Evolutionary conservation across 2,888 invertebrate genomes (phyloP), one percentile per base, ranked within the genome.

Genomic region (Pogonocherus hispidulus): DNA sequence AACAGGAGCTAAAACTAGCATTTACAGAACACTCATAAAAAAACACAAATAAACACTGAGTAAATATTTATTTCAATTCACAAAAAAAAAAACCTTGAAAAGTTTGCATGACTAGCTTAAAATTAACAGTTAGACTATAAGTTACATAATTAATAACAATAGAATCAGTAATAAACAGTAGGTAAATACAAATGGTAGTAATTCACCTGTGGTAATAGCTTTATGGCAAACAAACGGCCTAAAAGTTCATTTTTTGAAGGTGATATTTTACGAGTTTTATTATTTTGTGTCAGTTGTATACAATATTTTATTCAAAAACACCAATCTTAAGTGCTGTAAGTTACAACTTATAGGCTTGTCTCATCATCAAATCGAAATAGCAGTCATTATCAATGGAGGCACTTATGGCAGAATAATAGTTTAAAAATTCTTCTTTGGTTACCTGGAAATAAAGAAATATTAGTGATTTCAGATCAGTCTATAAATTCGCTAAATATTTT

Each of bases 321-420:
- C 8, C n/a, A 27, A 4, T 1, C 5, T 41, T 41, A 4, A 14
- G 41, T 41, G 41, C 27, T 27, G 27, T 46, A 46, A 60, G 27
- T 90, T 91, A 96, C 64, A 97, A 87, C 84, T 95, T 94, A 88
- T 94, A 98, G 0, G 95, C 93, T 80, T 94, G 94, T 67, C 97
- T 91, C 91, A 98, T 95, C 93, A 98, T 95, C 70, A 98, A 88
- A 85, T 97, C 97, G 84, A 98, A 98, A 84, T 95, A 98, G 62
- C 93, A 93, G 84, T 98, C 98, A 73, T 93, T 93, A 84, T 98
- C 98, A 76, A 98, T 95, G 0, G 97, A 97, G 44, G 97, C 96
- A 84, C 97, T 97, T 75, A 98, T 93, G 14, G 94, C 95, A 66
- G 93, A 89, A 87, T 98, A 98, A 85, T 98, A 98, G 86, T 97